phyloP scores from a whole-genome alignment of 2,888 invertebrate species.

The Limnephilus auricula region DNA sequence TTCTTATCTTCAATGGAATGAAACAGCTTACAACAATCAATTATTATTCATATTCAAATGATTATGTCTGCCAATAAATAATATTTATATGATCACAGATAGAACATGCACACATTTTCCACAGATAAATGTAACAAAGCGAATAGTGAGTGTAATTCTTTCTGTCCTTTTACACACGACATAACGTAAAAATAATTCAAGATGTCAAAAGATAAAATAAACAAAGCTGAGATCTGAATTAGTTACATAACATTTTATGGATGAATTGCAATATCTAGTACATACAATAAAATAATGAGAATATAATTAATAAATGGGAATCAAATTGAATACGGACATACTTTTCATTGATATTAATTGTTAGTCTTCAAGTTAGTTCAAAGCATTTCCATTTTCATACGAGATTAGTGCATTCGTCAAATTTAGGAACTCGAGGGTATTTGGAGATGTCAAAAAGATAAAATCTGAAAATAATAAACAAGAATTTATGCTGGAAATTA shows the following conservation, averaged over 20 bases:
- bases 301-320: background rate
- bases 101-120: background rate
- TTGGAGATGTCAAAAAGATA: conserved; percentile 6
- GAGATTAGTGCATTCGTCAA: conserved; percentile 27
- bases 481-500: background rate
- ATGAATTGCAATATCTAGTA: background rate
- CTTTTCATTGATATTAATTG: conserved; percentile 10
- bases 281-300: background rate
- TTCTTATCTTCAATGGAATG: background rate
- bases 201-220: background rate
- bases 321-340: conserved; percentile 16
- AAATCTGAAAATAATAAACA: conserved; percentile 40
- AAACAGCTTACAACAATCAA: background rate
- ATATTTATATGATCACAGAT: background rate
- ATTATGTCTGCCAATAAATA: background rate
- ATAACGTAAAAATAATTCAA: background rate
- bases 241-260: background rate
- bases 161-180: background rate
- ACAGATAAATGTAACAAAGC: background rate
- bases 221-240: background rate
- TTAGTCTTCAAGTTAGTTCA: conserved; percentile 26
- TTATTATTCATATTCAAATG: background rate
- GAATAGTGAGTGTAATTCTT: background rate
- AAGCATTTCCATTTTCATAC: conserved; percentile 20
- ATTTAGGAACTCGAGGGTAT: conserved; percentile 33